A percentile compares a stretch with the other conserved stretches of the same genome.
Evolutionary conservation across 2,113 vertebrate species (phyloP).

Genomic region (Ondatra zibethicus): DNA sequence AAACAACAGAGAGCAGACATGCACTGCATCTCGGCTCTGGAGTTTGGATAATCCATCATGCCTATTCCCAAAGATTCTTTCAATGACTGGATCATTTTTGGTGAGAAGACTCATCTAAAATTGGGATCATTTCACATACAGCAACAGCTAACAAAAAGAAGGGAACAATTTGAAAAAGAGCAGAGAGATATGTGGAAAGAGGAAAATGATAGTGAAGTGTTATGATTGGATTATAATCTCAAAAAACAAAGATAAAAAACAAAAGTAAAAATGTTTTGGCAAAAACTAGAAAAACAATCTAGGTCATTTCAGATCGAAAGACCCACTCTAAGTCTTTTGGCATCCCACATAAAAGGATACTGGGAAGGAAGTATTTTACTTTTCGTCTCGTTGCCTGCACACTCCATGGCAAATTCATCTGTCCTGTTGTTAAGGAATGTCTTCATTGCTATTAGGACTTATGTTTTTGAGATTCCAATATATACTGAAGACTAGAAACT

Average conservation of each 20-base stretch:
- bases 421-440: background rate
- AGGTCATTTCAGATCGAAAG: background rate
- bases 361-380: background rate
- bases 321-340: background rate
- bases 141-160: background rate
- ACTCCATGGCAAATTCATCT: too few species aligned
- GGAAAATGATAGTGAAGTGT: fast-evolving
- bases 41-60: background rate
- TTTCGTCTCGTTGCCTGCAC: background rate
- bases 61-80: too few species aligned
- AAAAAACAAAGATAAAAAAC: background rate
- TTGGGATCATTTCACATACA: background rate
- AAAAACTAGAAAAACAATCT: background rate
- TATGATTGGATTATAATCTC: background rate
- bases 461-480: background rate
- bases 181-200: background rate
- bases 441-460: background rate
- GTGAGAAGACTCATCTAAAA: background rate
- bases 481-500: background rate
- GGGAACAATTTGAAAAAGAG: background rate
- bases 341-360: background rate
- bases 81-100: background rate
- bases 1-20: background rate
- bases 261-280: background rate
- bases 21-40: background rate